phyloP scores from a whole-genome alignment of 2,888 invertebrate species.

The Eurois occulta region DNA sequence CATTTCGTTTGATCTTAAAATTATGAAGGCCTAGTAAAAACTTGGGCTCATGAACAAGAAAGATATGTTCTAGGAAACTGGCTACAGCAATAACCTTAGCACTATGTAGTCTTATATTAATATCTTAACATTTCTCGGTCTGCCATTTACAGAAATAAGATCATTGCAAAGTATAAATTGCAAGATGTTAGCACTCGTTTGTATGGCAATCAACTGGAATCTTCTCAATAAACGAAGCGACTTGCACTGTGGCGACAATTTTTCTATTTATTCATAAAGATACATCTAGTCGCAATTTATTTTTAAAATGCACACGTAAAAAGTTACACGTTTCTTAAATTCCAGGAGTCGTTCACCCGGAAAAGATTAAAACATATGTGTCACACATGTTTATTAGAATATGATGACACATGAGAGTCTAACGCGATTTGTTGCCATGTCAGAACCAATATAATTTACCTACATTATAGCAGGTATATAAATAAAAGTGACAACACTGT shows the following conservation, averaged over 20 bases:
- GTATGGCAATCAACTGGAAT: constrained; percentile 7
- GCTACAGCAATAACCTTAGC: constrained; percentile 13
- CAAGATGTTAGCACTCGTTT: background rate
- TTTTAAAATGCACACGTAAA: constrained; percentile 19
- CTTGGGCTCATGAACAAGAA: background rate
- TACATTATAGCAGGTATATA: background rate
- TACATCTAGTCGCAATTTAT: background rate
- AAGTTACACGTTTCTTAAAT: constrained; percentile 30
- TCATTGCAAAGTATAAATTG: background rate
- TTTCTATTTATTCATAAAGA: constrained; percentile 18
- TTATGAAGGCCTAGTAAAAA: constrained; percentile 10
- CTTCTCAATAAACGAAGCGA: background rate
- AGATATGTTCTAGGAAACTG: background rate
- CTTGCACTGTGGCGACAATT: constrained; percentile 1
- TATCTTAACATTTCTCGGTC: background rate
- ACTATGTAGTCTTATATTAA: constrained; percentile 4
- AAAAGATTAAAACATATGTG: constrained; percentile 54
- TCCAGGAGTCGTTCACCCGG: constrained; percentile 56
- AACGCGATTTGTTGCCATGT: constrained; percentile 32
- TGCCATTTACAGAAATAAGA: background rate
- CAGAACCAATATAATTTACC: constrained; percentile 17
- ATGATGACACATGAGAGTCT: constrained; percentile 45
- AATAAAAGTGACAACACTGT: constrained; percentile 23
- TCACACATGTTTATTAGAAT: constrained; percentile 41
- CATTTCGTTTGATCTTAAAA: constrained; percentile 46